Evolutionary conservation across 2,113 vertebrate genomes (phyloP).

Genomic region (Steatornis caripensis): DNA sequence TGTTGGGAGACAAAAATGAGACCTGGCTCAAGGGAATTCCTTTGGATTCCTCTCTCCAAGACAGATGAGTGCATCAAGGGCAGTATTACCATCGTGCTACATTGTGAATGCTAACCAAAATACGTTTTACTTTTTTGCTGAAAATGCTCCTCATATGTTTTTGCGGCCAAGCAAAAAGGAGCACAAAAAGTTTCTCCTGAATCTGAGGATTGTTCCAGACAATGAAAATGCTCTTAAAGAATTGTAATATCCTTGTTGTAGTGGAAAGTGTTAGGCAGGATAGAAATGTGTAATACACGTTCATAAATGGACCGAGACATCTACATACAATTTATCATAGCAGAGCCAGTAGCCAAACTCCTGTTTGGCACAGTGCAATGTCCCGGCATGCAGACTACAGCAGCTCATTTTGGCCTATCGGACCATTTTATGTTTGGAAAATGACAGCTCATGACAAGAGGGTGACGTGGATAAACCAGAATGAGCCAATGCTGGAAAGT

Average conservation of each 20-base stretch:
- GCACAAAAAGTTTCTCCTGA: neutral
- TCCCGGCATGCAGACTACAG: neutral
- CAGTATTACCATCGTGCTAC: neutral
- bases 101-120: neutral
- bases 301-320: neutral
- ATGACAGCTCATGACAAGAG: neutral
- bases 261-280: neutral
- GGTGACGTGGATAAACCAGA: neutral
- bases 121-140: neutral
- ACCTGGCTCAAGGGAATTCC: neutral
- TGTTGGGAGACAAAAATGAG: neutral
- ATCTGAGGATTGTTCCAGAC: neutral
- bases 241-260: neutral
- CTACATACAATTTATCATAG: neutral
- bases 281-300: neutral
- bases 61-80: neutral
- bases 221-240: neutral
- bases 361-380: neutral
- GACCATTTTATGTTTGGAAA: neutral
- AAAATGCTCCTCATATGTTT: neutral
- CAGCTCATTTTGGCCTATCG: neutral
- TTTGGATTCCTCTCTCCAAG: neutral
- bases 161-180: accelerated
- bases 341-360: neutral
- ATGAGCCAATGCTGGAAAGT: neutral